These are phyloP conservation scores for Sinhomidia bicolor DNA, from an alignment of 2,888 invertebrate species.

Conservation along the genomic window DNA sequence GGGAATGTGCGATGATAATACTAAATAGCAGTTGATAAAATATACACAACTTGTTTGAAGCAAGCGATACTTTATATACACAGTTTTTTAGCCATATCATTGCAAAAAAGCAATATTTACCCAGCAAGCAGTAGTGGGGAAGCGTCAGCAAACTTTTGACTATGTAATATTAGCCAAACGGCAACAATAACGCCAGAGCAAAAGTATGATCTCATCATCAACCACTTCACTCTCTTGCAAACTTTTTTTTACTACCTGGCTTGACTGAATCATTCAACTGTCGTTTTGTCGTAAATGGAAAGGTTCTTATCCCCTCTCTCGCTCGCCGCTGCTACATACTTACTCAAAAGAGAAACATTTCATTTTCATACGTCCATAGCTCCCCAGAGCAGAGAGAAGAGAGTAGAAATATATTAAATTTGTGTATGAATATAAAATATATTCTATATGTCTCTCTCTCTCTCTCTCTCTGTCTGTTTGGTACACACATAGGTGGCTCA, in stretches of 20 bases:
- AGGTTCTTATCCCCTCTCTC: constrained; percentile 21
- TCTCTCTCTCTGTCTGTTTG: background rate
- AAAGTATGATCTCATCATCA: constrained; percentile 47
- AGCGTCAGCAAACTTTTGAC: background rate
- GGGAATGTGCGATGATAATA: constrained; percentile 50
- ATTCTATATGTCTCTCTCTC: no score
- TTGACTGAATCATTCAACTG: constrained; percentile 41
- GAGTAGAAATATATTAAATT: background rate
- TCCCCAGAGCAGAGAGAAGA: background rate
- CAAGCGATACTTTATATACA: background rate
- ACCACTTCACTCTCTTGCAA: constrained; percentile 16
- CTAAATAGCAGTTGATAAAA: background rate
- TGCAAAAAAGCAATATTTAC: constrained; percentile 25
- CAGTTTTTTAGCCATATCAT: constrained; percentile 8
- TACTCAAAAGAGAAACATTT: background rate
- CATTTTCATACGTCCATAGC: background rate
- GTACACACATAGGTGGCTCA: constrained; percentile 2
- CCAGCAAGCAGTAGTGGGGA: background rate
- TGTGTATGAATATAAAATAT: constrained; percentile 1
- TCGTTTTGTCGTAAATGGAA: constrained; percentile 39
- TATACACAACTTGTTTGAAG: background rate
- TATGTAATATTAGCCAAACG: background rate
- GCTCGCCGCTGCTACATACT: no score
- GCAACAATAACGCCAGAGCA: background rate
- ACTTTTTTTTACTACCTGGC: constrained; percentile 21